phyloP scores from a whole-genome alignment of 1,140 invertebrate genomes.

The Anastatus disparis region DNA sequence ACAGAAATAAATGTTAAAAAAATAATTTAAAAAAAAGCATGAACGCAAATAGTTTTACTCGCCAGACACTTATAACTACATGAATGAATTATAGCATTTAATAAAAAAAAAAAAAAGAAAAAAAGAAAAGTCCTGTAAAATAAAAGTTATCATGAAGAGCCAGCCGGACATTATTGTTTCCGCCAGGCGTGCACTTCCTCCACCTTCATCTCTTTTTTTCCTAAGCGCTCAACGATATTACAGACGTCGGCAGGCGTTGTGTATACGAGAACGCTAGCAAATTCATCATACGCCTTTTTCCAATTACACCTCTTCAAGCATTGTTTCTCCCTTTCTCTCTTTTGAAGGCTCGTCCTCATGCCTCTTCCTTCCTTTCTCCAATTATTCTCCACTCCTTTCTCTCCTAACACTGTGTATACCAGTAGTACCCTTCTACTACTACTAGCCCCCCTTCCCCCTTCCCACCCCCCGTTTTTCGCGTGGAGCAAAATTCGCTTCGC shows the following conservation, averaged over 20 bases:
- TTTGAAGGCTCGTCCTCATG: not conserved
- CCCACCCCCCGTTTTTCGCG: not conserved
- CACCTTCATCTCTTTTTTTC: no score
- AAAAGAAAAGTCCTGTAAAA: not conserved
- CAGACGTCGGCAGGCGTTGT: no score
- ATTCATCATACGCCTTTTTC: constrained; percentile 29
- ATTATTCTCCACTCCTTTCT: constrained; percentile 14
- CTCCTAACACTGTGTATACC: not conserved
- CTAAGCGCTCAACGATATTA: not conserved
- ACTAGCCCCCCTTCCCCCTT: not conserved
- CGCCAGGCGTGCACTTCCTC: not conserved
- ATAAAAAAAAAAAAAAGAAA: not conserved
- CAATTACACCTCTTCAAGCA: constrained; percentile 33
- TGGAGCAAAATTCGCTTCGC: constrained; percentile 16
- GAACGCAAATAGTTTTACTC: no score
- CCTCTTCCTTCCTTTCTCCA: constrained; percentile 1
- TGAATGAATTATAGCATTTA: not conserved
- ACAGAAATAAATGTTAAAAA: no score
- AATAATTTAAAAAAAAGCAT: no score
- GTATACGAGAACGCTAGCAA: no score
- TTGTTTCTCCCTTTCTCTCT: no score
- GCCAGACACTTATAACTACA: no score
- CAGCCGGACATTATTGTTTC: constrained; percentile 11
- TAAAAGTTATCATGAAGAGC: constrained; percentile 1
- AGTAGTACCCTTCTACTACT: no score